Evolutionary conservation across 2,888 invertebrate species (phyloP).

Genomic region (Colletes collaris): DNA sequence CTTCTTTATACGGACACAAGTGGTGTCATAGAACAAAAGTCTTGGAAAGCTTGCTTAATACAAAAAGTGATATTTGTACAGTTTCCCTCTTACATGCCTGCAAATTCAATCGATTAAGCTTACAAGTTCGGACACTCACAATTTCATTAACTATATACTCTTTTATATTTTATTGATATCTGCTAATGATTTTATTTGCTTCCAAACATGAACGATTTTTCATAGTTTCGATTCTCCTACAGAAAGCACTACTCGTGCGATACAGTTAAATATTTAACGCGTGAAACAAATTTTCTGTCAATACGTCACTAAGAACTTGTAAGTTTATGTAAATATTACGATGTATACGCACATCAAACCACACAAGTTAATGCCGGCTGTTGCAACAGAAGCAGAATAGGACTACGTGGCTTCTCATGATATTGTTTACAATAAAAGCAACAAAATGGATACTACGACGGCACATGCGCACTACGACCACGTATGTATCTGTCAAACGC

Average conservation of each 20-base stretch:
- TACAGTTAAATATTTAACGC: not conserved
- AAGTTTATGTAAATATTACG: not conserved
- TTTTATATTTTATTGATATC: too few relatives aligned
- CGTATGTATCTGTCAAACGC: too few relatives aligned
- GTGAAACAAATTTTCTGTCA: not conserved
- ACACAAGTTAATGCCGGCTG: slow-evolving; percentile 35
- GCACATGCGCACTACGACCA: slow-evolving; percentile 38
- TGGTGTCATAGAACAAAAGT: not conserved
- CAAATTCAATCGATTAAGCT: not conserved
- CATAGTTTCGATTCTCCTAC: not conserved
- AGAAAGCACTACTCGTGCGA: not conserved
- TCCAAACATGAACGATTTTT: not conserved
- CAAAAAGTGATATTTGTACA: too few relatives aligned
- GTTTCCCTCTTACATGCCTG: not conserved
- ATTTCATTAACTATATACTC: too few relatives aligned
- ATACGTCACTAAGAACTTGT: too few relatives aligned
- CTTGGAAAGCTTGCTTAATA: not conserved
- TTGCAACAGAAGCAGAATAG: slow-evolving; percentile 22
- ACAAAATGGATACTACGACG: not conserved
- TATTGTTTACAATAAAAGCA: not conserved
- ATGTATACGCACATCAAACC: not conserved
- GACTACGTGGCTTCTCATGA: slow-evolving; percentile 20
- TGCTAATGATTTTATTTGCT: not conserved
- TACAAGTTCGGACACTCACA: too few relatives aligned
- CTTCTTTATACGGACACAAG: not conserved